Base-by-base conservation (phyloP, 2,888 invertebrate genomes). In the Synergus itoensis region DNA sequence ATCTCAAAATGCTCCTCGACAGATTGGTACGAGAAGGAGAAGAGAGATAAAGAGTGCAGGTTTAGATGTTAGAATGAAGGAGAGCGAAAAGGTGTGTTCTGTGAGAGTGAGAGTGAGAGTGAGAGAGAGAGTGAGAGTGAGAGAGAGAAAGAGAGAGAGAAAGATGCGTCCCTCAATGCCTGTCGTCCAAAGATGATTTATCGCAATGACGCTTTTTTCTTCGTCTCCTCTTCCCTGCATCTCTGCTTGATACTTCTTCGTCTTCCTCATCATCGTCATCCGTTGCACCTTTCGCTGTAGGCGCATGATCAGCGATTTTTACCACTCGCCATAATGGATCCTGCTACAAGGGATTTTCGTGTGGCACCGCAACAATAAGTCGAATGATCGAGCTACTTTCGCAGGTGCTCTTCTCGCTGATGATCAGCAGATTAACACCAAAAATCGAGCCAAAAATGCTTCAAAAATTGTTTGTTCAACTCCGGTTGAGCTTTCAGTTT, bases 371-470 rank as follows among this genome's bases (percentile, higher is more conserved):
- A 57, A 81, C 77, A 81, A 79, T 79, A 64, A 45, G 18, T 11
- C 63, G 28, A 45, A 83, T 85, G 84, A 86, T 86, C 81, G 83
- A 86, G 86, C 86, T 86, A 84, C 82, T 86, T 86, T 85, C 79
- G 85, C 82, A 82, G 84, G 86, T 85, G 86, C 57, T 12, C 60
- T 60, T 60, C 60, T 60, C 21, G 4, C 21, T 21, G 11, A 60
- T 21, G 60, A 21, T 60, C 21, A 60, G 21, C 21, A 21, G 21
- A 60, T 60, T 60, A 60, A 60, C 12, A 60, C 21, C 21, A 60
- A 21, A n/a, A n/a, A n/a, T n/a, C n/a, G n/a, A n/a, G n/a, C n/a
- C n/a, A n/a, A n/a, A 21, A 36, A 36, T 36, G 36, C 5, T 36
- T 36, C 36, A 36, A 36, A 60, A 21, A 21, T 21, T 60, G 18